Percentiles rank a stretch among this genome's conserved stretches.
phyloP scores from a whole-genome alignment of 1,140 invertebrate species.

The Gryllus bimaculatus region DNA sequence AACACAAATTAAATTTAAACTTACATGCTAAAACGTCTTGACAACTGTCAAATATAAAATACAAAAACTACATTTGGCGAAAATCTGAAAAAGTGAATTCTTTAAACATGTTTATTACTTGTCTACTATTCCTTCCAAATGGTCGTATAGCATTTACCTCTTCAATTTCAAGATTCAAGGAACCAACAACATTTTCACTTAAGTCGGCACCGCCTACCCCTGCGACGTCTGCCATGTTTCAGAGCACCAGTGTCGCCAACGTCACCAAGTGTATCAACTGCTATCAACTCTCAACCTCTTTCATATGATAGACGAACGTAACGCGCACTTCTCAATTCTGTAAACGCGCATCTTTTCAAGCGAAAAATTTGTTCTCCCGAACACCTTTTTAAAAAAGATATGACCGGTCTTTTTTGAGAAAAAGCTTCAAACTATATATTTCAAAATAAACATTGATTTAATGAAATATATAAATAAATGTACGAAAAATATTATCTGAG shows the following conservation, averaged over 20 bases:
- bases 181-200: constrained; percentile 47
- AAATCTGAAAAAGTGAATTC: background rate
- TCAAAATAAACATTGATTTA: too few relatives aligned
- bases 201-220: constrained; percentile 53
- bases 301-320: too few relatives aligned
- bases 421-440: too few relatives aligned
- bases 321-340: too few relatives aligned
- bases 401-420: too few relatives aligned
- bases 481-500: too few relatives aligned
- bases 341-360: too few relatives aligned
- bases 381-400: too few relatives aligned
- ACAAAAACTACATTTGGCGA: background rate
- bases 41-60: background rate
- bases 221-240: constrained; percentile 41
- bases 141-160: constrained; percentile 40
- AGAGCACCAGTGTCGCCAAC: constrained; percentile 20
- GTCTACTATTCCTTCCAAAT: background rate
- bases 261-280: background rate
- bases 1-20: constrained; percentile 8
- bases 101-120: constrained; percentile 19
- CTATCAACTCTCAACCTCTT: too few relatives aligned
- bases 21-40: constrained; percentile 12
- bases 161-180: constrained; percentile 52
- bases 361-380: too few relatives aligned
- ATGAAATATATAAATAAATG: too few relatives aligned